Evolutionary conservation across 2,888 invertebrate genomes (phyloP).

Genomic region (Dione juno): DNA sequence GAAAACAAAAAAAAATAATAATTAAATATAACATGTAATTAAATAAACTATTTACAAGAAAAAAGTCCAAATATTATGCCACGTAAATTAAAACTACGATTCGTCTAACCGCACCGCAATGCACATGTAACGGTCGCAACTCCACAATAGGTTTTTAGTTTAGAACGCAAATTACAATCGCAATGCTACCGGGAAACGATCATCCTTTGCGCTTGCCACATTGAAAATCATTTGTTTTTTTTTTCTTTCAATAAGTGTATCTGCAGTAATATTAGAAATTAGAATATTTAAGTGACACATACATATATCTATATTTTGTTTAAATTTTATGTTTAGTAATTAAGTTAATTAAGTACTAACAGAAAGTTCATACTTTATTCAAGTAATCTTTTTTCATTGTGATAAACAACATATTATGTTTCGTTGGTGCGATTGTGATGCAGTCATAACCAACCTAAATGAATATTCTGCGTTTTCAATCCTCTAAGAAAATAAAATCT

Average conservation of each 20-base stretch:
- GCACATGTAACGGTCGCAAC: constrained; percentile 65
- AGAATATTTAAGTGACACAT: not conserved
- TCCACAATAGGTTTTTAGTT: constrained; percentile 50
- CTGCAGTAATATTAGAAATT: constrained; percentile 16
- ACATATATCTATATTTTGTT: not conserved
- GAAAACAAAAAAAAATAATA: too few relatives aligned
- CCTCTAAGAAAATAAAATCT: too few relatives aligned
- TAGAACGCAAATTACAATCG: constrained; percentile 52
- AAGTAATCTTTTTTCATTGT: too few relatives aligned
- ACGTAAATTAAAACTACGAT: constrained; percentile 24
- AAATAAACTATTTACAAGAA: too few relatives aligned
- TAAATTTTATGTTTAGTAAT: not conserved
- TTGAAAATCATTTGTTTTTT: constrained; percentile 33
- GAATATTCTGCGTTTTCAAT: too few relatives aligned
- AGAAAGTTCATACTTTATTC: too few relatives aligned
- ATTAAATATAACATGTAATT: too few relatives aligned
- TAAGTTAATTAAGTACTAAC: too few relatives aligned
- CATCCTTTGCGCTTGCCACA: constrained; percentile 32
- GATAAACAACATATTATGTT: too few relatives aligned
- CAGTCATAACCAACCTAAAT: too few relatives aligned
- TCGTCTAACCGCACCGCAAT: constrained; percentile 57
- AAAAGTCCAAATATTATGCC: not conserved
- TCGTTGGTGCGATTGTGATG: too few relatives aligned
- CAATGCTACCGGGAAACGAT: constrained; percentile 41
- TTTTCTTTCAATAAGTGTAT: constrained; percentile 17